Conservation (phyloP, 2,888 invertebrate species). For the Nezara viridula region DNA sequence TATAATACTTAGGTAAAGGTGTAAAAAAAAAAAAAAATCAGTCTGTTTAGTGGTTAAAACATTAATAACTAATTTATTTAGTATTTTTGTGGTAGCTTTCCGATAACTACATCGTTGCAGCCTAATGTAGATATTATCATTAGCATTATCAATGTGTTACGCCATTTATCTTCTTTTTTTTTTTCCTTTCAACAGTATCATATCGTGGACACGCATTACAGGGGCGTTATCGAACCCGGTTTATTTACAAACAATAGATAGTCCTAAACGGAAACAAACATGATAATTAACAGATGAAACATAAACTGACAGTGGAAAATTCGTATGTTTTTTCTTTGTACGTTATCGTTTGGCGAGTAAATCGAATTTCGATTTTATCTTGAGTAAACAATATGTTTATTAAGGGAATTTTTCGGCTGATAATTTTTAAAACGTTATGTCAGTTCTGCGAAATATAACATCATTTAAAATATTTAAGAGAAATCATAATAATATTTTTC, state of each 20-base stretch:
- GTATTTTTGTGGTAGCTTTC: too few species aligned
- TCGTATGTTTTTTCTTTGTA: neutral
- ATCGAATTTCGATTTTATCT: slow-evolving; percentile 17
- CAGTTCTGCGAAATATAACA: neutral
- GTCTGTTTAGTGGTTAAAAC: too few species aligned
- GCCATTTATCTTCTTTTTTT: neutral
- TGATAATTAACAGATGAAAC: neutral
- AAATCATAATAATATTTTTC: neutral
- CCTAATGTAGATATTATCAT: neutral
- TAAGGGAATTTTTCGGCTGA: neutral
- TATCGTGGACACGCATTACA: neutral
- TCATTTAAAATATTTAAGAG: neutral
- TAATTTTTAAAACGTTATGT: too few species aligned
- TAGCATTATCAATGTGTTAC: neutral
- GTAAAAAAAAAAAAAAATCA: too few species aligned
- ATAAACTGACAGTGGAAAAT: neutral
- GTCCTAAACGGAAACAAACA: neutral
- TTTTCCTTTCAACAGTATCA: neutral
- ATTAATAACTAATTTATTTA: too few species aligned
- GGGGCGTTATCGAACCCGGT: neutral
- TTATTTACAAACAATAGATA: neutral
- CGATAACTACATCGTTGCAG: neutral
- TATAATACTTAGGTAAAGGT: too few species aligned
- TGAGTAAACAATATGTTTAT: slow-evolving; percentile 5
- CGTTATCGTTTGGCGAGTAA: neutral